These are phyloP conservation scores for Lucifuga dentata DNA, from an alignment of 2,113 vertebrate genomes.

Conservation along the genomic window DNA sequence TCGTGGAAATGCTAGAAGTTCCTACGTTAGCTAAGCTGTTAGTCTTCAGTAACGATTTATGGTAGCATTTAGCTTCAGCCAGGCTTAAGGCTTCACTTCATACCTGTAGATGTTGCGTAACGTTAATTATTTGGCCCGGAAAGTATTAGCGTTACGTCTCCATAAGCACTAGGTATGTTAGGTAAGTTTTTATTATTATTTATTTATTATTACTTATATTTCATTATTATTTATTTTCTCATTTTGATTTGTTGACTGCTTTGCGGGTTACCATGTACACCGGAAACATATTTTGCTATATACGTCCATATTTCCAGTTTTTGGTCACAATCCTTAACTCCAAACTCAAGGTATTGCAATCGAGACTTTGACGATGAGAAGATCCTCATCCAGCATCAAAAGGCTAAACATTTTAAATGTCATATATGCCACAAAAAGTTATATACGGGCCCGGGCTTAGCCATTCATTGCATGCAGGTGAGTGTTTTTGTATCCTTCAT, in stretches of 20 bases:
- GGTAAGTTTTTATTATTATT: too few species aligned
- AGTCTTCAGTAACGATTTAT: neutral
- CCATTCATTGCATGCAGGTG: constrained; percentile 99
- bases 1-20: neutral
- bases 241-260: too few species aligned
- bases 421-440: constrained; percentile 99
- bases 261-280: too few species aligned
- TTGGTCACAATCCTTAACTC: constrained; percentile 79
- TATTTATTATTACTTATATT: too few species aligned
- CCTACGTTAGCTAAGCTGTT: constrained; percentile 5
- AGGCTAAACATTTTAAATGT: constrained; percentile 99
- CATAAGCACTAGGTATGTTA: too few species aligned
- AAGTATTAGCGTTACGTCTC: too few species aligned
- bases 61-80: neutral
- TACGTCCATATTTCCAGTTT: neutral
- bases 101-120: too few species aligned
- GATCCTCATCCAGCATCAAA: constrained; percentile 98
- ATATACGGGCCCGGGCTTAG: constrained; percentile 97
- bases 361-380: constrained; percentile 99
- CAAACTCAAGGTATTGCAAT: constrained; percentile 93
- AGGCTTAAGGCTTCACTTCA: neutral
- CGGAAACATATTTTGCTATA: too few species aligned
- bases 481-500: neutral
- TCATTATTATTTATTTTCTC: too few species aligned
- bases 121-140: too few species aligned